Conservation (phyloP, 2,797 vertebrate genomes). For the Oceanodroma leucorhoa region DNA sequence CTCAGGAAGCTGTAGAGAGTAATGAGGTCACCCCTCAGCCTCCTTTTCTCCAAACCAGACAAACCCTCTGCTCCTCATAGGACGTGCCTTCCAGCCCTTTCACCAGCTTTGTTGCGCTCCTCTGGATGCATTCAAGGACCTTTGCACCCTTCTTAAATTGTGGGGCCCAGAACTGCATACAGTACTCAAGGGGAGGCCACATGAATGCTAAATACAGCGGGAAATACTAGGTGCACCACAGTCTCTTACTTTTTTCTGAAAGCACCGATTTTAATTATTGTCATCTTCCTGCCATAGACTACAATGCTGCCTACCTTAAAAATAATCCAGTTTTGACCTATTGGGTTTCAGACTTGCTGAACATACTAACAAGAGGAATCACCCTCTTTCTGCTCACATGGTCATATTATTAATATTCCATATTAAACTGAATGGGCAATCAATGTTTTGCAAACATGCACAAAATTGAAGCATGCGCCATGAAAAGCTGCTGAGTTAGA, state of each 20-base stretch:
- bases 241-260: neutral
- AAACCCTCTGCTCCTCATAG: fast-evolving
- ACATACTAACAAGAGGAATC: neutral
- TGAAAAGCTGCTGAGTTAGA: neutral
- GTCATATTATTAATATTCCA: neutral
- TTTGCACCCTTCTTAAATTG: neutral
- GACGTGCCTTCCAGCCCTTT: neutral
- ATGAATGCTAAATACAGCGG: fast-evolving
- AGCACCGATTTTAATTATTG: neutral
- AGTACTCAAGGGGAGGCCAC: neutral
- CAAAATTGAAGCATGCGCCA: fast-evolving
- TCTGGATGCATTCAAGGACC: neutral
- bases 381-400: neutral
- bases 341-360: neutral
- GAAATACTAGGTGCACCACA: neutral
- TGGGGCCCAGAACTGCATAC: neutral
- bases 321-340: neutral
- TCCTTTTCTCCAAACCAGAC: neutral
- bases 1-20: neutral
- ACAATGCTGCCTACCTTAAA: neutral
- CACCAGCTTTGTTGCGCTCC: neutral
- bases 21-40: neutral
- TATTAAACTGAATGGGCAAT: neutral
- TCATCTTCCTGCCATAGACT: neutral
- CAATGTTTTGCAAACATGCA: neutral